phyloP scores from a whole-genome alignment of 1,140 invertebrate species.

The Eufriesea mexicana region DNA sequence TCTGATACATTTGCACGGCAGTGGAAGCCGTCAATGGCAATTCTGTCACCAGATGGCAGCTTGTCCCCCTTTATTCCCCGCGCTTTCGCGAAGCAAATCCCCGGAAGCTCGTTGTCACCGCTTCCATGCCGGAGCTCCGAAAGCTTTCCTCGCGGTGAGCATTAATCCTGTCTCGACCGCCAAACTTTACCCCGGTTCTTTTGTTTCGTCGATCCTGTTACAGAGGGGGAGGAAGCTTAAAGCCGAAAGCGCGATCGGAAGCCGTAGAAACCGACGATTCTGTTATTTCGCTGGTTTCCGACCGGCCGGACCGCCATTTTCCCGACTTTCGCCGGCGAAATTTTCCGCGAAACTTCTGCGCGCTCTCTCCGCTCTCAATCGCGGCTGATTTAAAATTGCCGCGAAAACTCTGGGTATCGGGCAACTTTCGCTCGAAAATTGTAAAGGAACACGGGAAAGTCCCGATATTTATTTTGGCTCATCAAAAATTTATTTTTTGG shows the following conservation, averaged over 20 bases:
- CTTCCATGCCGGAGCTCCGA: conserved; percentile 10
- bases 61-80: neutral
- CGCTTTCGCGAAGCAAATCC: conserved; percentile 6
- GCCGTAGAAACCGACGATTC: conserved; percentile 34
- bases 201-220: conserved; percentile 39
- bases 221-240: conserved; percentile 17
- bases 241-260: conserved; percentile 38
- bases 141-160: conserved; percentile 23
- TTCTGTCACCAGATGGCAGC: neutral
- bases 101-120: conserved; percentile 23
- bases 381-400: neutral
- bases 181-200: conserved; percentile 41
- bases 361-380: neutral
- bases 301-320: neutral
- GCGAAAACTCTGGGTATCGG: no score
- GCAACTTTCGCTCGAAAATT: neutral
- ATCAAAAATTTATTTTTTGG: no score
- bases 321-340: neutral
- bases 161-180: conserved; percentile 41
- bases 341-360: neutral
- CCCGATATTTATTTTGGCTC: neutral
- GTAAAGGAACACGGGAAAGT: neutral
- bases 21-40: neutral
- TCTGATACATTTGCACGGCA: neutral
- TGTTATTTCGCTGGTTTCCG: conserved; percentile 36